These are phyloP conservation scores for Aphaenogaster rudis DNA, from an alignment of 1,140 invertebrate species.

Conservation along the genomic window DNA sequence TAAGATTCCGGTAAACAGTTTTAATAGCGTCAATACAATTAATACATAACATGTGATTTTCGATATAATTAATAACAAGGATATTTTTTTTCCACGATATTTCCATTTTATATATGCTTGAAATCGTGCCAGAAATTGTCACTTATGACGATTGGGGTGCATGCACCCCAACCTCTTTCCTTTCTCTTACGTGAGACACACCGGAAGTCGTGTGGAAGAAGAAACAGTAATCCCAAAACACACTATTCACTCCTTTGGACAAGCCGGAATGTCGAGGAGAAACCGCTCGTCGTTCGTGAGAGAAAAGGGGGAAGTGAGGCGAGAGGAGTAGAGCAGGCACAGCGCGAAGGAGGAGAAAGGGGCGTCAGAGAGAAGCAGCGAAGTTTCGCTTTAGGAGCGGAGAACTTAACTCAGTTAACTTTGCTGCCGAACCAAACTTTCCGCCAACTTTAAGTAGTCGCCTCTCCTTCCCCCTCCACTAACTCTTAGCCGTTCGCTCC, in stretches of 20 bases:
- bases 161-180: neutral
- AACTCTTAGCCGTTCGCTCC: slow-evolving; percentile 68
- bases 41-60: neutral
- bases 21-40: neutral
- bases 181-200: slow-evolving; percentile 56
- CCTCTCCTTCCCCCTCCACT: slow-evolving; percentile 61
- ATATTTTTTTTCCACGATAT: neutral
- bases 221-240: slow-evolving; percentile 80
- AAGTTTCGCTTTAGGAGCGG: slow-evolving; percentile 85
- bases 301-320: slow-evolving; percentile 53
- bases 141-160: slow-evolving; percentile 59
- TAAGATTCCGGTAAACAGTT: neutral
- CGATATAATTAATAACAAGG: neutral
- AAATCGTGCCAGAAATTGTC: neutral
- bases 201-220: slow-evolving; percentile 57
- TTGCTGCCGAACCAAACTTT: slow-evolving; percentile 86
- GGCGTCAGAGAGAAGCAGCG: slow-evolving; percentile 79
- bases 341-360: slow-evolving; percentile 63
- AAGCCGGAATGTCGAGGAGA: slow-evolving; percentile 60
- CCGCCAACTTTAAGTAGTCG: slow-evolving; percentile 86
- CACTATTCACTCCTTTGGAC: slow-evolving; percentile 72
- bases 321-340: slow-evolving; percentile 62
- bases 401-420: slow-evolving; percentile 87
- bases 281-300: slow-evolving; percentile 34
- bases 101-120: neutral